phyloP scores from a whole-genome alignment of 2,888 invertebrate genomes.

The Diarsia mendica region DNA sequence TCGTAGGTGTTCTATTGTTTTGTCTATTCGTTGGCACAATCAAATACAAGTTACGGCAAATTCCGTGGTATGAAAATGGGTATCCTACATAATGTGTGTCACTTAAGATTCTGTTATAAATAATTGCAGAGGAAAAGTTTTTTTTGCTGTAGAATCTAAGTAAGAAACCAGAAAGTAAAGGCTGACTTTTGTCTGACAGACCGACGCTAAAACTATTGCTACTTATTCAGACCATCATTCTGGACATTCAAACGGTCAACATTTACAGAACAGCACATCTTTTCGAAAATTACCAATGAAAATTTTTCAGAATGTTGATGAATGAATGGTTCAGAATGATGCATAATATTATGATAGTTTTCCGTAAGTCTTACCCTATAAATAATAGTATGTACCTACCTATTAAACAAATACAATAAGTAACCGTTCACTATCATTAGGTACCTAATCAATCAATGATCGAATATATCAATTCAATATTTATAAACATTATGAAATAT shows the following conservation, averaged over 20 bases:
- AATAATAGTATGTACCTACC: neutral
- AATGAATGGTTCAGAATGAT: too few species aligned
- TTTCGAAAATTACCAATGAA: too few species aligned
- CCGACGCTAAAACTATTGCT: too few species aligned
- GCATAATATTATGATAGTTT: neutral
- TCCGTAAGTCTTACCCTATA: neutral
- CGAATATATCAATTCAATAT: neutral
- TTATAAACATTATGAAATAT: slow-evolving; percentile 16
- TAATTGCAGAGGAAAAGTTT: neutral
- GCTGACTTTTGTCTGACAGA: neutral
- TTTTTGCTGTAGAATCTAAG: neutral
- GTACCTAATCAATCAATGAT: neutral
- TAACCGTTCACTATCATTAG: neutral
- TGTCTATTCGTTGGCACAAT: neutral
- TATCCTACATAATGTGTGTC: neutral
- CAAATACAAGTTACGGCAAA: slow-evolving; percentile 22
- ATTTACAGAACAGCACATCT: too few species aligned
- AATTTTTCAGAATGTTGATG: too few species aligned
- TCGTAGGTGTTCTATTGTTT: slow-evolving; percentile 20
- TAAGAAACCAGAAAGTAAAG: neutral
- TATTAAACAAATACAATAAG: too few species aligned
- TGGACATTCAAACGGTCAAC: too few species aligned
- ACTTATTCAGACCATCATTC: too few species aligned
- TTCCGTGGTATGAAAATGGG: neutral
- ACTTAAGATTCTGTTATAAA: neutral